Evolutionary conservation across 2,888 invertebrate genomes (phyloP).

Genomic region (Alviniconcha strummeri): DNA sequence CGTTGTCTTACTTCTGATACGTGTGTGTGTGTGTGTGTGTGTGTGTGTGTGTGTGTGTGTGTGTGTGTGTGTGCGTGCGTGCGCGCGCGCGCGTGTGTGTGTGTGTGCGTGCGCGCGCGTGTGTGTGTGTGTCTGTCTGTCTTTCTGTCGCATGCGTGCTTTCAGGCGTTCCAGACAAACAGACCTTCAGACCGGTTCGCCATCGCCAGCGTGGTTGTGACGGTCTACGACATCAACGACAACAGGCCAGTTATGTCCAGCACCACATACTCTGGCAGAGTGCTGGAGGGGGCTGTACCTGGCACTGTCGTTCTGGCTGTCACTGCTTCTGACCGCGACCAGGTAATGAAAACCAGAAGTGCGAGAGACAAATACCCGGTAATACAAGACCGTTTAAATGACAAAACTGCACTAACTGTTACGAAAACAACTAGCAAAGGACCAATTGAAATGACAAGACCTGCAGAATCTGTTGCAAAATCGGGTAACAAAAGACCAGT

Average conservation of each 20-base stretch:
- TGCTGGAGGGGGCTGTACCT: conserved; percentile 30
- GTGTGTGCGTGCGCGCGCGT: too few relatives aligned
- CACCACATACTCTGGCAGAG: conserved; percentile 15
- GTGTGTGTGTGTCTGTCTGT: neutral
- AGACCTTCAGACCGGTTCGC: conserved; percentile 37
- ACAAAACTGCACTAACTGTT: too few relatives aligned
- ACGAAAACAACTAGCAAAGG: too few relatives aligned
- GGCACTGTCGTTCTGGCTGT: conserved; percentile 36
- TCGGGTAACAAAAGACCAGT: too few relatives aligned
- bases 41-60: too few relatives aligned
- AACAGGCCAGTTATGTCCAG: conserved; percentile 38
- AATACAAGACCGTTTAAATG: too few relatives aligned
- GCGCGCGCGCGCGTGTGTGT: too few relatives aligned
- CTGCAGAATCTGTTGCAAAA: too few relatives aligned
- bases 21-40: too few relatives aligned
- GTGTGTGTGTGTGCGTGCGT: too few relatives aligned
- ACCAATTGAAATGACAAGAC: too few relatives aligned
- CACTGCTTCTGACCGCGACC: conserved; percentile 39
- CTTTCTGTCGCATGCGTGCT: neutral
- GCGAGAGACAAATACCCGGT: neutral
- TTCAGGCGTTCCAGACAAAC: conserved; percentile 41
- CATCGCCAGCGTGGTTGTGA: conserved; percentile 37
- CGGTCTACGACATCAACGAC: conserved; percentile 43
- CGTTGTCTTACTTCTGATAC: too few relatives aligned
- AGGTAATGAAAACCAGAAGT: conserved; percentile 20